Conservation (phyloP, 2,797 vertebrate genomes). For the Acanthurus leucopareius region DNA sequence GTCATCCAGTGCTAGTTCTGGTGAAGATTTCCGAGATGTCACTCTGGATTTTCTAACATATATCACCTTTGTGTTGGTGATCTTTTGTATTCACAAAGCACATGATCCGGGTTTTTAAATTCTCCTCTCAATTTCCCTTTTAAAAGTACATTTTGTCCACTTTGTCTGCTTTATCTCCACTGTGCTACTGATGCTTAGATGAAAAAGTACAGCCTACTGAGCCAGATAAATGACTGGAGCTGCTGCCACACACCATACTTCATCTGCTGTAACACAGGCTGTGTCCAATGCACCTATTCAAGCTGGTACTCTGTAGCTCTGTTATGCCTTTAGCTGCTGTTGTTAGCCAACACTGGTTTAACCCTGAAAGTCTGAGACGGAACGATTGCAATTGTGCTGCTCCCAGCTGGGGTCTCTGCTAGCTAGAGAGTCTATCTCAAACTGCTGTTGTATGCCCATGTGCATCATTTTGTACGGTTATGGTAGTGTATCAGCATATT, state of each 20-base stretch:
- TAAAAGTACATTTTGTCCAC: neutral
- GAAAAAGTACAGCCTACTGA: neutral
- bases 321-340: neutral
- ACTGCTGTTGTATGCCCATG: neutral
- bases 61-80: constrained; percentile 1
- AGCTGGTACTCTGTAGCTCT: neutral
- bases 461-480: neutral
- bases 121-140: neutral
- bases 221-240: neutral
- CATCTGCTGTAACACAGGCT: neutral
- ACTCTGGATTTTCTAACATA: constrained; percentile 6
- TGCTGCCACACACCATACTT: neutral
- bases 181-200: neutral
- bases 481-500: neutral
- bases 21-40: constrained; percentile 13
- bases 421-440: neutral
- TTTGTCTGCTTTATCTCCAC: neutral
- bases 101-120: neutral
- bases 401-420: constrained; percentile 1
- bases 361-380: neutral
- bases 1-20: neutral
- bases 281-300: constrained; percentile 2
- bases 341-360: neutral
- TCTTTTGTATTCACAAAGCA: neutral
- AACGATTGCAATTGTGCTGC: neutral